phyloP scores from a whole-genome alignment of 2,888 invertebrate genomes.

The Leptinotarsa tumamoca region DNA sequence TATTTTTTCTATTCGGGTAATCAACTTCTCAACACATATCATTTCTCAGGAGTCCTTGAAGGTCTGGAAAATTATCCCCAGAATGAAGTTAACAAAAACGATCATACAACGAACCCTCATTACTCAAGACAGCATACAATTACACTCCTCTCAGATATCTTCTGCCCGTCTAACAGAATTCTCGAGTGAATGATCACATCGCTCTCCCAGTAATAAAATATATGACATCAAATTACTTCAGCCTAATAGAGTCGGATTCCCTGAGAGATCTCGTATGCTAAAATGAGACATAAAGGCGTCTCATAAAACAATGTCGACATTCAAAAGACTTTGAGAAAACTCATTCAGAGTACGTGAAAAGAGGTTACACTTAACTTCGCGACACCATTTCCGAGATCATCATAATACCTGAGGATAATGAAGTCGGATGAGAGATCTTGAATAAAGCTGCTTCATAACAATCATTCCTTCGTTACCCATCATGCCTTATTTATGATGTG shows the following conservation, averaged over 20 bases:
- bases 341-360: slow-evolving; percentile 44
- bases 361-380: slow-evolving; percentile 42
- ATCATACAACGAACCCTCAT: slow-evolving; percentile 2
- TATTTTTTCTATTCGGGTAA: too few species aligned
- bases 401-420: slow-evolving; percentile 45
- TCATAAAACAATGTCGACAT: slow-evolving; percentile 51
- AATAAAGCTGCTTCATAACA: slow-evolving; percentile 14
- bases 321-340: slow-evolving; percentile 47
- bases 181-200: slow-evolving; percentile 1
- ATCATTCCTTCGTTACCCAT: slow-evolving; percentile 6
- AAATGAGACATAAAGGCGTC: slow-evolving; percentile 41
- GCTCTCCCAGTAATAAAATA: slow-evolving; percentile 32
- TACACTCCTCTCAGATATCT: slow-evolving; percentile 18
- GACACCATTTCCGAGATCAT: slow-evolving; percentile 44
- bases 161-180: neutral
- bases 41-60: neutral
- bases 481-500: slow-evolving; percentile 16
- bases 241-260: slow-evolving; percentile 33
- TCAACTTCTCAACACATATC: too few species aligned
- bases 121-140: slow-evolving; percentile 7
- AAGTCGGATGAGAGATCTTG: slow-evolving; percentile 30
- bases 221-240: slow-evolving; percentile 35
- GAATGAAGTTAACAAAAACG: neutral
- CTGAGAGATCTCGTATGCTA: slow-evolving; percentile 31
- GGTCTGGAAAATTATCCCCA: neutral